A percentile compares a stretch with the other conserved stretches of the same genome.
Conservation (phyloP, 2,113 vertebrate genomes). For the Daboia siamensis region DNA sequence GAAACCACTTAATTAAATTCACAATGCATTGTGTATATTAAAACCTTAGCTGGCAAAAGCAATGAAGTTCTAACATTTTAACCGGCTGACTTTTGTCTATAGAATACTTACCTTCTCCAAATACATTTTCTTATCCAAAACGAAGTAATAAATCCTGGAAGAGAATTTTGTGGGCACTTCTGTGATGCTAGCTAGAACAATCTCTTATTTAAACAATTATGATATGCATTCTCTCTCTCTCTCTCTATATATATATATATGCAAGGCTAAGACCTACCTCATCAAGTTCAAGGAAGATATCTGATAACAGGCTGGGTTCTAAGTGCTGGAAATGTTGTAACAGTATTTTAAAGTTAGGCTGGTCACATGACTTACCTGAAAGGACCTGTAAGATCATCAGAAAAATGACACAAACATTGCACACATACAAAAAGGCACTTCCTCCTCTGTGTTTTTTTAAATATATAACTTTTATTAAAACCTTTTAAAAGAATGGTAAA, state of each 20-base stretch:
- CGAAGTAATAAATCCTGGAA: neutral
- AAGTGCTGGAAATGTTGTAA: conserved; percentile 21
- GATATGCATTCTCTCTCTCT: neutral
- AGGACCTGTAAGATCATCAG: conserved; percentile 17
- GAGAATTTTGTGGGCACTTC: neutral
- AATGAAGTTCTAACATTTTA: neutral
- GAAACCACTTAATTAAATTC: neutral
- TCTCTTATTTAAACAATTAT: neutral
- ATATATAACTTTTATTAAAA: neutral
- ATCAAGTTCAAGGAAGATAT: conserved; percentile 11
- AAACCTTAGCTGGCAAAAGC: neutral
- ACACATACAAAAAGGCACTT: conserved; percentile 26
- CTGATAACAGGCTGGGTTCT: neutral
- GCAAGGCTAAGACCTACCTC: conserved; percentile 39
- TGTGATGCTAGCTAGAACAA: neutral
- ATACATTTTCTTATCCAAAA: neutral
- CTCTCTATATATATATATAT: neutral
- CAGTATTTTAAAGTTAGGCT: neutral
- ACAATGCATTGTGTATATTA: neutral
- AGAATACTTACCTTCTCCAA: conserved; percentile 45
- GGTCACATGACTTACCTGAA: conserved; percentile 16
- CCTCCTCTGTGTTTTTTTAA: conserved; percentile 42
- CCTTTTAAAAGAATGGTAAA: neutral
- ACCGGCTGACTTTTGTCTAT: conserved; percentile 13
- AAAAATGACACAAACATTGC: conserved; percentile 8